These are phyloP conservation scores for Cremastobaeus sp. DNA, from an alignment of 2,888 invertebrate genomes.

Conservation along the genomic window DNA sequence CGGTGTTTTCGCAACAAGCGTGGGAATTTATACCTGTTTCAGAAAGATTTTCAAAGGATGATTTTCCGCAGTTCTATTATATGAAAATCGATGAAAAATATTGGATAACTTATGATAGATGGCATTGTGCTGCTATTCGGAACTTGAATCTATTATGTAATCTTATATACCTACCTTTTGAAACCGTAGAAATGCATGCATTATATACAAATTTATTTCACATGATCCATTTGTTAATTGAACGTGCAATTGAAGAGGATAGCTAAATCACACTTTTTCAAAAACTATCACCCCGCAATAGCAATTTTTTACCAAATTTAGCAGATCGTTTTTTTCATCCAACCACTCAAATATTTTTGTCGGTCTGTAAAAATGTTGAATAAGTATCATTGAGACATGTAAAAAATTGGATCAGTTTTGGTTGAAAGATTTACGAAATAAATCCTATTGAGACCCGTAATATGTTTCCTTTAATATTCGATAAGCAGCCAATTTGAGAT, in stretches of 20 bases:
- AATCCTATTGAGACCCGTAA: conserved; percentile 15
- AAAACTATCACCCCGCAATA: too few relatives aligned
- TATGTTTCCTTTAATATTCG: conserved; percentile 22
- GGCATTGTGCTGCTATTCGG: not conserved
- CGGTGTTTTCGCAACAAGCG: conserved; percentile 37
- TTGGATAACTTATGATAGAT: conserved; percentile 1
- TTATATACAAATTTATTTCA: too few relatives aligned
- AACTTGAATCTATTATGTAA: not conserved
- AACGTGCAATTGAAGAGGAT: too few relatives aligned
- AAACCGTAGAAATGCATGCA: too few relatives aligned
- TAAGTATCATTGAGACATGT: too few relatives aligned
- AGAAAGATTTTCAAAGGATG: conserved; percentile 6
- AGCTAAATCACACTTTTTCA: too few relatives aligned
- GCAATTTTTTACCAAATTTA: too few relatives aligned
- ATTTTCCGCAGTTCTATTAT: conserved; percentile 27
- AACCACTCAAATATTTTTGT: too few relatives aligned
- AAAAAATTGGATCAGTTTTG: too few relatives aligned
- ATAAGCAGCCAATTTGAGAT: conserved; percentile 68
- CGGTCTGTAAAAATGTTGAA: too few relatives aligned
- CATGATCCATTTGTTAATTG: too few relatives aligned
- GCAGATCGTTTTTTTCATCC: too few relatives aligned
- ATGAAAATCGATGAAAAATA: conserved; percentile 3
- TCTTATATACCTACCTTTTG: not conserved
- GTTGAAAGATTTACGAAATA: not conserved
- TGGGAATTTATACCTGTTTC: conserved; percentile 32